phyloP scores from a whole-genome alignment of 2,797 vertebrate species.

The Enteromius mattozi region DNA sequence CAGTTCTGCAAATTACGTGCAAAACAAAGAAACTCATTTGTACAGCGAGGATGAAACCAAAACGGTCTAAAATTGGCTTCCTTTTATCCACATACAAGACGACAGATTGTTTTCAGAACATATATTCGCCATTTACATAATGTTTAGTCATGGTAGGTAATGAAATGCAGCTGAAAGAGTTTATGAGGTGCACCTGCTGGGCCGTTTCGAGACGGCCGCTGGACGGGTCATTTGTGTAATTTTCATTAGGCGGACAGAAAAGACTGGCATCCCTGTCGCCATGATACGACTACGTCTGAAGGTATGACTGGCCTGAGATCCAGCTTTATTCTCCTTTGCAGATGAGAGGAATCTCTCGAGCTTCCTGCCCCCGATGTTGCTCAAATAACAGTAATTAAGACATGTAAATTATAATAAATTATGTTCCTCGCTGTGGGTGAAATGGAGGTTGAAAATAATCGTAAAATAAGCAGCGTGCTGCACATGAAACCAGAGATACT shows the following conservation, averaged over 20 bases:
- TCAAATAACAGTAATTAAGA: slow-evolving; percentile 39
- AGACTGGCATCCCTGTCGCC: neutral
- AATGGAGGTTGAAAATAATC: slow-evolving; percentile 15
- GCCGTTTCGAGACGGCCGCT: neutral
- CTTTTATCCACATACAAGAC: slow-evolving; percentile 2
- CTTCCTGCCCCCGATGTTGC: slow-evolving; percentile 9
- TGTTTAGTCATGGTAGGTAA: slow-evolving; percentile 34
- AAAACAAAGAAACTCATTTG: slow-evolving; percentile 27
- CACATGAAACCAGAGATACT: slow-evolving; percentile 17
- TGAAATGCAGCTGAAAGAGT: slow-evolving; percentile 36
- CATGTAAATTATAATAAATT: slow-evolving; percentile 39
- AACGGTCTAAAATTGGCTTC: neutral
- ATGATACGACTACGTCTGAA: slow-evolving; percentile 3
- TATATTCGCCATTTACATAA: slow-evolving; percentile 22
- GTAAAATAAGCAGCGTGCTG: neutral
- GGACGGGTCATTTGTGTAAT: slow-evolving; percentile 38
- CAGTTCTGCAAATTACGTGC: slow-evolving; percentile 5
- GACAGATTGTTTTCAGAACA: neutral
- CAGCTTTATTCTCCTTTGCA: neutral
- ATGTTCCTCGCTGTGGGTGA: slow-evolving; percentile 15
- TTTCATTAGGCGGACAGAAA: slow-evolving; percentile 3
- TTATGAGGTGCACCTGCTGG: slow-evolving; percentile 26
- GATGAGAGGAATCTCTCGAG: slow-evolving; percentile 2
- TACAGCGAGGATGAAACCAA: neutral
- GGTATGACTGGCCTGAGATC: neutral